Base-by-base conservation (phyloP, 2,888 invertebrate species). In the Andrena marginata region DNA sequence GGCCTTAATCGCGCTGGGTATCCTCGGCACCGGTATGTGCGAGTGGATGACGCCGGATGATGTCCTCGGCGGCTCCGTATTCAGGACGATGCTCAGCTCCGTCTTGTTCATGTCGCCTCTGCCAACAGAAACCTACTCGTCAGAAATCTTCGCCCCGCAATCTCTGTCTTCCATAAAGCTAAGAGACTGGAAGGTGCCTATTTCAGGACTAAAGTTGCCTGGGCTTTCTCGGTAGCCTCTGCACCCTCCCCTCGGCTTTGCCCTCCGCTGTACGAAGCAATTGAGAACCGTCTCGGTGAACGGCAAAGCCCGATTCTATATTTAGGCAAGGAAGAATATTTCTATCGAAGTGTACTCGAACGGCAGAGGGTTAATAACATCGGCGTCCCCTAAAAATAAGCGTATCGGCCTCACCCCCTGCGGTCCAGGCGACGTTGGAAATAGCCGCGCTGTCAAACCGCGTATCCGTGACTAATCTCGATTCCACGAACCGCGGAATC, bases 21-120 rank as follows among this genome's bases (percentile, higher is more conserved):
- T 87, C 85, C 91, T 92, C 33, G 94, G 92, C 63, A 93, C 88
- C 16, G 94, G 94, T 89, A 93, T 94, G 89, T 93, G 93, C 65
- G 94, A 93, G 84, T 93, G 92, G 80, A 89, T 90, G 77, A 84
- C 77, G 82, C 87, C 91, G 69, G 89, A 65, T 54, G 89, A 71
- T 65, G 87, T 84, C 69, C 85, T 85, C 54, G 89, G 48, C 48
- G 85, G 72, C 63, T 81, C 85, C 64, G 75, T 59, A 69, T 76
- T 85, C 76, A 93, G 84, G n/a, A 92, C 85, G 70, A 92, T 91
- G 82, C 89, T 92, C 75, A 93, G 79, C 77, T 93, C 92, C 82
- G 90, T 90, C 78, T 89, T 91, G 72, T 93, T 92, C 93, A 93
- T 93, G 26, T 42, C 72, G 72, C 33, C 48, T 84, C 80, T 75